Conservation (phyloP, 2,113 vertebrate genomes). For the Pelusios castaneus region DNA sequence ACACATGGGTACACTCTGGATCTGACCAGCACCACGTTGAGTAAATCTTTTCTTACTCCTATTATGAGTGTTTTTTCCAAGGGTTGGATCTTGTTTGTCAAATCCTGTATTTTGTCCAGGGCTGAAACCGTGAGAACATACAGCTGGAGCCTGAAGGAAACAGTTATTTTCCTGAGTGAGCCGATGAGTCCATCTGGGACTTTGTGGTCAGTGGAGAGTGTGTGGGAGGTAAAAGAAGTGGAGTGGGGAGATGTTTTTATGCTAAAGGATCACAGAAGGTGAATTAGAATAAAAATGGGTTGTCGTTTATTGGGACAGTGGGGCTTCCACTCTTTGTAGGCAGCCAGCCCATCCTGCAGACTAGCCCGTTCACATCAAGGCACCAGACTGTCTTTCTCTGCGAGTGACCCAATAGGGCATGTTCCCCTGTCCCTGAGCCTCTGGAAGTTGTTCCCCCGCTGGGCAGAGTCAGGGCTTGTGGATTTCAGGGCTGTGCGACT, state of each 20-base stretch:
- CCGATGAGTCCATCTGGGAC: not conserved
- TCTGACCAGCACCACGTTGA: not conserved
- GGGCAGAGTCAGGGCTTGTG: not conserved
- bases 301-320: not conserved
- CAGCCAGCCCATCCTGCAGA: not conserved
- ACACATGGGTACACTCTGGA: not conserved
- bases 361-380: not conserved
- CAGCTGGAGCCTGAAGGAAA: not conserved
- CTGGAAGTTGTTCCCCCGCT: not conserved
- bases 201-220: not conserved
- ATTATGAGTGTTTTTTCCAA: not conserved
- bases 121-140: not conserved
- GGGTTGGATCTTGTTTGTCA: slow-evolving; percentile 11
- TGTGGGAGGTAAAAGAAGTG: not conserved
- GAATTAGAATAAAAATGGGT: not conserved
- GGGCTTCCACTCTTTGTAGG: not conserved
- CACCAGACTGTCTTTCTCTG: not conserved
- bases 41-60: not conserved
- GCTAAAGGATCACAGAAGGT: not conserved
- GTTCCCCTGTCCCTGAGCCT: too few relatives aligned
- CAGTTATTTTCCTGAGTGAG: not conserved
- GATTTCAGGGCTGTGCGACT: not conserved
- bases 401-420: not conserved
- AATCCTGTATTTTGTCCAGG: not conserved
- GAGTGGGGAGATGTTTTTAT: not conserved